Evolutionary conservation across 2,888 invertebrate species (phyloP).

Genomic region (Salticus scenicus): DNA sequence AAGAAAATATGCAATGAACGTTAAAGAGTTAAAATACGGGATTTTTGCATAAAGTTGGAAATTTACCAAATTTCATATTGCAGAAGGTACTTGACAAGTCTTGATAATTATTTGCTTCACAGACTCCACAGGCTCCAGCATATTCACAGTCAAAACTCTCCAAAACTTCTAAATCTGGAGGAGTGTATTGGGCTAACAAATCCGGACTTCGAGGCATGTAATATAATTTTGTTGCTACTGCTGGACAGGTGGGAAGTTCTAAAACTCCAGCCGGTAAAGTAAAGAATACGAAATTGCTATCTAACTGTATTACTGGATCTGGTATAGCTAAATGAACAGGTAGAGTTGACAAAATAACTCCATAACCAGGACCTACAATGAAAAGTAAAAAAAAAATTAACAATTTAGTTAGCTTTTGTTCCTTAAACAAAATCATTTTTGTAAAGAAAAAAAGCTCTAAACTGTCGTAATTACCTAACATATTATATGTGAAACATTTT

Average conservation of each 20-base stretch:
- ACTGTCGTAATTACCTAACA: too few species aligned
- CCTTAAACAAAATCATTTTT: too few species aligned
- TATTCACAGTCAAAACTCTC: background rate
- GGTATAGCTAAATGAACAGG: background rate
- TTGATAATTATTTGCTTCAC: background rate
- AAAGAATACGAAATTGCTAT: background rate
- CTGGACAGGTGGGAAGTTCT: background rate
- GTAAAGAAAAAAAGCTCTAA: too few species aligned
- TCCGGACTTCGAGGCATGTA: background rate
- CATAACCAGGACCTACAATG: background rate
- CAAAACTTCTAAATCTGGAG: background rate
- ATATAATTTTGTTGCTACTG: background rate
- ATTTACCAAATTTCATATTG: conserved; percentile 19
- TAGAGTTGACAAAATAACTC: background rate
- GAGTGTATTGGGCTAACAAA: background rate
- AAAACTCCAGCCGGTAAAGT: background rate
- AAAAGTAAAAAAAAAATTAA: too few species aligned
- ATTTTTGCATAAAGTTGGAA: too few species aligned
- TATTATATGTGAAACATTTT: too few species aligned
- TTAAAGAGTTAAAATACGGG: too few species aligned
- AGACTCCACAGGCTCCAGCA: background rate
- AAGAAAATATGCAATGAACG: too few species aligned
- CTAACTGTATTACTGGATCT: background rate
- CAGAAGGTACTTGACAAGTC: background rate
- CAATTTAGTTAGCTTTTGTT: too few species aligned